Evolutionary conservation across 2,888 invertebrate genomes (phyloP), one percentile per base, ranked within the genome.

Genomic region (Xestia rhomboidea): DNA sequence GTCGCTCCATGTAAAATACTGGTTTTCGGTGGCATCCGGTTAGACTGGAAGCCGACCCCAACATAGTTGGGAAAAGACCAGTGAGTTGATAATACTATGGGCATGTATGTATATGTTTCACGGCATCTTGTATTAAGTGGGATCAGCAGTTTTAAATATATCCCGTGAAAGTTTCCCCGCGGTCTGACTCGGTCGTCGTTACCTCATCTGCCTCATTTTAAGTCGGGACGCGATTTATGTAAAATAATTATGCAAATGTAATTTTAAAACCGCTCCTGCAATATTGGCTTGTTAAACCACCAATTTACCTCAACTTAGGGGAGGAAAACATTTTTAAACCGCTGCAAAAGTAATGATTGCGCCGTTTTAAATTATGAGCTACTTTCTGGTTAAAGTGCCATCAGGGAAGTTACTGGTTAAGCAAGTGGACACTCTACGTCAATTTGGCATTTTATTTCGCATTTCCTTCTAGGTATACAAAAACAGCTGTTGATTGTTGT

Each of bases 201-300:
- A 30, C 27, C 1, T 18, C 38, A 46, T n/a, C 24, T n/a, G 27
- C 30, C 24, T n/a, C 30, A 11, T 66, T 66, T n/a, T 15, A 27
- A 51, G 27, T 38, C 34, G 51, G 27, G 49, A 7, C n/a, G 34
- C 15, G 41, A 60, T 76, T 82, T 82, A 64, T 49, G 63, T 64
- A 13, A 74, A 81, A 74, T 81, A 38, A 73, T 77, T 73, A 81
- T 46, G 30, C 49, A 68, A 81, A 82, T 76, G 27, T 57, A 34
- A 66, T 76, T 57, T 75, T 82, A 34, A 34, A 66, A 60, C 10
- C 51, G 27, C 81, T 49, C 41, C 41, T 34, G 54, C 4, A 34
- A 57, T 82, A 78, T 81, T 64, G 51, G 51, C 30, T 54, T 41
- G 38, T 64, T 4, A 46, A 15, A 24, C n/a, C 21, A 38, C 63